Percentiles rank a stretch among this genome's conserved stretches.
Evolutionary conservation across 1,140 invertebrate genomes (phyloP).

Genomic region (Archivesica marissinica): DNA sequence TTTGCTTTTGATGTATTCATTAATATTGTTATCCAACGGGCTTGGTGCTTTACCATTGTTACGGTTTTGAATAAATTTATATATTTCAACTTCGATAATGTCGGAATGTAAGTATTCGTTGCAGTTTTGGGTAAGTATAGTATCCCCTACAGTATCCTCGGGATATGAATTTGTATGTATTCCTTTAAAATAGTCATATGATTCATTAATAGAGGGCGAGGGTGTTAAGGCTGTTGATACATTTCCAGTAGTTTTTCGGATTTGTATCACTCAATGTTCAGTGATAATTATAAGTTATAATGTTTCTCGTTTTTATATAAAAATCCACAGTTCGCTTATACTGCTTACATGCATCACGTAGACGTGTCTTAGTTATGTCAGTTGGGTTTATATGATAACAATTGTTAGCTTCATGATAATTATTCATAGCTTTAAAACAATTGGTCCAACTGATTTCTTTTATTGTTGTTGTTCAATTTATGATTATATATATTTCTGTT

Average conservation of each 20-base stretch:
- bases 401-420: neutral
- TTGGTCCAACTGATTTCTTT: neutral
- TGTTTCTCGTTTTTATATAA: neutral
- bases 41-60: conserved; percentile 17
- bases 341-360: neutral
- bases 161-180: neutral
- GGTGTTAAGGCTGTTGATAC: neutral
- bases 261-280: neutral
- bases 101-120: neutral
- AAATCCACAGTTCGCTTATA: neutral
- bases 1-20: conserved; percentile 23
- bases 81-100: neutral
- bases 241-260: neutral
- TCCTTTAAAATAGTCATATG: neutral
- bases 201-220: neutral
- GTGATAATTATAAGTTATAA: neutral
- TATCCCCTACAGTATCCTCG: neutral
- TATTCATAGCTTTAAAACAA: neutral
- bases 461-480: neutral
- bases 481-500: neutral
- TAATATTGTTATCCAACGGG: neutral
- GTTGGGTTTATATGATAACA: neutral
- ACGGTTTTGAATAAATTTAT: too few relatives aligned
- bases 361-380: neutral
- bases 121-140: neutral